Evolutionary conservation across 2,888 invertebrate genomes (phyloP), one percentile per base, ranked within the genome.

Genomic region (Meteorus cinctellus): DNA sequence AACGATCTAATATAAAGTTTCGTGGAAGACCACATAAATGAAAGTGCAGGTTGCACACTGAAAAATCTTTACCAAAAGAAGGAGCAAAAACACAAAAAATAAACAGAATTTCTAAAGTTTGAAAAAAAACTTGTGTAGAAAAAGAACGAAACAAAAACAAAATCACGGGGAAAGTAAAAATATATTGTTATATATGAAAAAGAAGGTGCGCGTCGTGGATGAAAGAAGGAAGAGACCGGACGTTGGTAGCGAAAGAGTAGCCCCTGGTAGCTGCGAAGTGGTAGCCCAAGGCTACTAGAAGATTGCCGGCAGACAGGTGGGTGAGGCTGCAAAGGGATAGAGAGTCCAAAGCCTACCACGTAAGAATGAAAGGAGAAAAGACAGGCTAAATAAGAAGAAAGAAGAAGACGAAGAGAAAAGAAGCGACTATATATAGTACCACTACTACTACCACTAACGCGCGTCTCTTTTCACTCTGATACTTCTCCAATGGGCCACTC

Each of bases 291-390:
- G 89, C 89, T 89, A 89, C 89, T 89, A 89, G 89, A 89, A 89
- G 89, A 89, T 89, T 89, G 88, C 88, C 89, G 86, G 86, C 87
- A 88, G 89, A 89, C 89, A 89, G 89, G 89, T 89, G 89, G 89
- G 88, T 88, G 87, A 87, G 86, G 85, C 77, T 76, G 59, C 72
- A 77, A 82, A 84, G 84, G 82, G 84, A 86, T 86, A 85, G 55
- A 85, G 55, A 55, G 55, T 24, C 55, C 48, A 48, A n/a, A 48
- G 82, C 81, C 12, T 41, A 41, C 74, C 81, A 85, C 82, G 67
- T 72, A 67, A 78, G 73, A 74, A 77, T 29, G 74, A 72, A 72
- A 72, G 77, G 77, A 78, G 73, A 63, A 59, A 74, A 78, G 34
- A 76, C 66, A 63, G 72, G 74, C 73, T 72, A 63, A 69, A 59